Conservation (phyloP, 2,113 vertebrate species). For the Brevimyrus niger region DNA sequence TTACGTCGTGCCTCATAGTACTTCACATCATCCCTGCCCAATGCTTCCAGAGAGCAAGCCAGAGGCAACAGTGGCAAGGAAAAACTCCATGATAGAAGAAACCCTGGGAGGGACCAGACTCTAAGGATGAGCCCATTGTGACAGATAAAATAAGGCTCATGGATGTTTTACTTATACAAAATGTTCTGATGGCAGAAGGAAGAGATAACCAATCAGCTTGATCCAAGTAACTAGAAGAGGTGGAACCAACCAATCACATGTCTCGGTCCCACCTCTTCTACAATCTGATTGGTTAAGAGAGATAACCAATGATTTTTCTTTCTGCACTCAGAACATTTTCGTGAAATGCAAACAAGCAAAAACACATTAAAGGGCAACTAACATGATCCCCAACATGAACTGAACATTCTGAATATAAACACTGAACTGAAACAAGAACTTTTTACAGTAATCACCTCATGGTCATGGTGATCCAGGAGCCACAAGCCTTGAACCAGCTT, state of each 20-base stretch:
- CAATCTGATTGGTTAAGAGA: too few relatives aligned
- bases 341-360: neutral
- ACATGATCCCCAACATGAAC: neutral
- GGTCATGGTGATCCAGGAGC: conserved; percentile 88
- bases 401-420: too few relatives aligned
- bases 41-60: neutral
- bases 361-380: neutral
- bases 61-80: neutral
- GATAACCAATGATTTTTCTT: neutral
- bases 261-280: too few relatives aligned
- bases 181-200: too few relatives aligned
- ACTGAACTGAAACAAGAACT: neutral
- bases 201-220: too few relatives aligned
- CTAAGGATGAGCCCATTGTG: neutral
- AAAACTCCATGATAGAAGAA: neutral
- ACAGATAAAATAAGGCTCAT: neutral
- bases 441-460: conserved; percentile 60
- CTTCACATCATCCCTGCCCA: neutral
- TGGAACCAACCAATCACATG: too few relatives aligned
- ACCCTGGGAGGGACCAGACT: neutral
- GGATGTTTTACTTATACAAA: neutral
- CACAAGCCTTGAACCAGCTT: conserved; percentile 88
- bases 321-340: neutral
- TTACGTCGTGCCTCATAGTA: neutral
- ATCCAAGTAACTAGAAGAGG: too few relatives aligned